Evolutionary conservation across 2,888 invertebrate species (phyloP), one percentile per base, ranked within the genome.

Genomic region (Drosophila crucigera): DNA sequence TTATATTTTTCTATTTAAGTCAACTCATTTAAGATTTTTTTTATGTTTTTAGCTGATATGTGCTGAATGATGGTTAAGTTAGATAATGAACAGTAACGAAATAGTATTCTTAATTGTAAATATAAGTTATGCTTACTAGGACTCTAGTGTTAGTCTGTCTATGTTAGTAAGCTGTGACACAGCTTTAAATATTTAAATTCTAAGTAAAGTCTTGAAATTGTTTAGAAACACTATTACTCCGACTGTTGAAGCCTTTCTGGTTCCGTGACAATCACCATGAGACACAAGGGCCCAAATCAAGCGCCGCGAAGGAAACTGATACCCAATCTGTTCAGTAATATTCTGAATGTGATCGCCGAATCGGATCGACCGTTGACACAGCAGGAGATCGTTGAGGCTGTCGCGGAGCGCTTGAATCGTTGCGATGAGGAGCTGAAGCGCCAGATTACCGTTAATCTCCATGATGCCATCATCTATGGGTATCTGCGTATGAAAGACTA

Each of bases 251-350:
- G 25, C 9, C 47, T 1, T 22, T 19, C 39, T 19, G 59, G 28
- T 31, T 43, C 39, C 28, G 43, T 39, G 63, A 39, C 31, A 16
- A 33, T 6, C 30, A 43, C 41, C 43, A 83, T 83, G 83, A 54
- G 71, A 47, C 74, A 71, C 14, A 70, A 69, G 19, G 76, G 74
- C 11, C 89, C 83, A 16, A 84, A 89, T 33, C 82, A 82, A 30
- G 84, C 89, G n/a, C 82, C 87, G 0, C 61, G 82, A 1, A 89
- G 84, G n/a, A 77, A 78, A 22, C 78, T 86, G 3, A 89, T 85
- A 7, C 89, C 87, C 10, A 78, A 85, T 50, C 68, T 85, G 0
- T 72, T 85, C 4, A 80, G 61, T 43, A 80, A 50, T 54, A 82
- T 85, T 30, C 67, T 85, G 41, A 69, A 68, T 30, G 85, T 89